Evolutionary conservation across 2,888 invertebrate species (phyloP), one percentile per base, ranked within the genome.

Genomic region (Erebia ligea): DNA sequence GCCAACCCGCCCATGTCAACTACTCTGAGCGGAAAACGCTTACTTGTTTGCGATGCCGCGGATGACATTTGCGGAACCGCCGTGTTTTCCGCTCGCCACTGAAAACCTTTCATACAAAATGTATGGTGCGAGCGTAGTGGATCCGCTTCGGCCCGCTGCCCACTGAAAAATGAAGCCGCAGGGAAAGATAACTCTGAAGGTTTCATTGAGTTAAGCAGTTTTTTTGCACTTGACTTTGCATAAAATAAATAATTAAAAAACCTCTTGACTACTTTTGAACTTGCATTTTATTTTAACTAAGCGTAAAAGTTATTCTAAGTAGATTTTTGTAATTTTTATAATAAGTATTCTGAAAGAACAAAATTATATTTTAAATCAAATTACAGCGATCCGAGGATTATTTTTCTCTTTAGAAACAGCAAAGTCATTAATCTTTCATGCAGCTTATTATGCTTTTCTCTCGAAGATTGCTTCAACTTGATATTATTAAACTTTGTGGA

Each of bases 371-470:
- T 56, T 56, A 56, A 21, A 66, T 56, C 13, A 66, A 66, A 57
- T 57, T 45, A 56, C 15, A 56, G 13, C 66, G 42, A 15, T 66
- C 56, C 15, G 5, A 66, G 21, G 34, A 56, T 65, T 40, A 65
- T 65, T 65, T 48, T 56, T 66, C 54, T 15, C 19, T 56, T 42
- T 56, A 21, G 19, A 15, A 42, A 56, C 40, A 42, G 54, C 42
- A 4, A 42, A 66, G 56, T 66, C 56, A 66, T 66, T 66, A 57
- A 66, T 66, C 66, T 66, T 57, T 21, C 57, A 57, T 15, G 21
- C 45, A 48, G 45, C 19, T 62, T 48, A 48, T 48, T 62, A 62
- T 45, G 21, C 48, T 13, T 45, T 62, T 57, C 6, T 40, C 48
- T 62, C 21, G 0, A 25, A 61, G 45, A 61, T 61, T 45, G 40